Evolutionary conservation across 2,797 vertebrate genomes (phyloP).

Genomic region (Hypotaenidia philippensis): DNA sequence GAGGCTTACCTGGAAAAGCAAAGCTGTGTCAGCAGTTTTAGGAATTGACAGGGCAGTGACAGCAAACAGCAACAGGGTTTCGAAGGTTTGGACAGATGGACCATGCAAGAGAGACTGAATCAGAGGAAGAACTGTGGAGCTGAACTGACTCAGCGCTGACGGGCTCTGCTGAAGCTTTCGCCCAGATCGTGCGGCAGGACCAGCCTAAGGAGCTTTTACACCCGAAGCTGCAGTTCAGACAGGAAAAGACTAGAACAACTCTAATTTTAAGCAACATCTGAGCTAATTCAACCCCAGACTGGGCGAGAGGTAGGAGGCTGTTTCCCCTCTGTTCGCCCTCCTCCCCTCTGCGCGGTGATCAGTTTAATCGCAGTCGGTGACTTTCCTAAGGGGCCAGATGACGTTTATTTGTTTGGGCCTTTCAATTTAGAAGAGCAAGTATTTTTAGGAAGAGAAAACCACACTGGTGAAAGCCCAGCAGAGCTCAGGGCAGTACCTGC

Average conservation of each 20-base stretch:
- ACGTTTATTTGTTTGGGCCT: background rate
- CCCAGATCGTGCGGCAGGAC: background rate
- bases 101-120: background rate
- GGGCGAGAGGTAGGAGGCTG: background rate
- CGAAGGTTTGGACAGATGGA: background rate
- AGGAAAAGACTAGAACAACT: conserved; percentile 20
- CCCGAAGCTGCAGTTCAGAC: conserved; percentile 12
- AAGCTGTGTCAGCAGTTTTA: background rate
- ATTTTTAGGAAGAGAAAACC: conserved; percentile 20
- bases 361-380: background rate
- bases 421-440: background rate
- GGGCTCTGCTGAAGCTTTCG: background rate
- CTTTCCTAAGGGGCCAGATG: background rate
- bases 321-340: background rate
- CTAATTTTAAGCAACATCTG: background rate
- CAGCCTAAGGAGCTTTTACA: background rate
- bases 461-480: background rate
- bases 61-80: background rate
- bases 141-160: background rate
- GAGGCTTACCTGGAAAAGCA: background rate
- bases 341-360: background rate
- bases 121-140: background rate
- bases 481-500: background rate
- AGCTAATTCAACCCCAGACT: background rate
- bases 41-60: background rate